Evolutionary conservation across 2,888 invertebrate genomes (phyloP), one percentile per base, ranked within the genome.

Genomic region (Periphyllus acericola): DNA sequence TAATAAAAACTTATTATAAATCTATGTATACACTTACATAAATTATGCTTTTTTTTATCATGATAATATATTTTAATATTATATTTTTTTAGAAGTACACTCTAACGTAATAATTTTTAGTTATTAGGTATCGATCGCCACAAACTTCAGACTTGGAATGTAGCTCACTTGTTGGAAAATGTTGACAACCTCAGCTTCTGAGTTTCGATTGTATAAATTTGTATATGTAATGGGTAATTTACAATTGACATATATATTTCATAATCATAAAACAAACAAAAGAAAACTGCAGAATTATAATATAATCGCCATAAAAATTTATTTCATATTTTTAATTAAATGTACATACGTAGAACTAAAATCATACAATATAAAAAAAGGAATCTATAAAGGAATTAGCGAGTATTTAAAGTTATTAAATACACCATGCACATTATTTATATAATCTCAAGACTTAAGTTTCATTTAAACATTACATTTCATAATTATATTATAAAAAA

Each of bases 321-420:
- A 78, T 52, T 78, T 78, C 17, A 78, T 78, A 78, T 52, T 29
- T 46, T 25, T 19, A 76, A 76, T 52, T 14, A 78, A 78, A 78
- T 78, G 4, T 78, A 78, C 78, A 78, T n/a, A 78, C 8, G 19
- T 78, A 46, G 14, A 78, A 78, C 52, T 78, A 78, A 52, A 78
- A 75, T 55, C 40, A 40, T 8, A 81, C 9, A 60, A 21, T 21
- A 75, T 75, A 55, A 71, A 32, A 79, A 25, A 55, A 79, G 32
- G 25, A 79, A 81, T 68, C 29, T 68, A 40, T 29, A 81, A 68
- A 81, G 36, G 29, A 81, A 81, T 81, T 68, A 40, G 29, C n/a
- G 17, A 68, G 81, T 68, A 66, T 36, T 80, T 36, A n/a, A 80
- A n/a, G 21, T 68, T 79, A 55, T 66, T 68, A 68, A 81, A 68